phyloP scores from a whole-genome alignment of 2,888 invertebrate genomes.

The Protula sp. region DNA sequence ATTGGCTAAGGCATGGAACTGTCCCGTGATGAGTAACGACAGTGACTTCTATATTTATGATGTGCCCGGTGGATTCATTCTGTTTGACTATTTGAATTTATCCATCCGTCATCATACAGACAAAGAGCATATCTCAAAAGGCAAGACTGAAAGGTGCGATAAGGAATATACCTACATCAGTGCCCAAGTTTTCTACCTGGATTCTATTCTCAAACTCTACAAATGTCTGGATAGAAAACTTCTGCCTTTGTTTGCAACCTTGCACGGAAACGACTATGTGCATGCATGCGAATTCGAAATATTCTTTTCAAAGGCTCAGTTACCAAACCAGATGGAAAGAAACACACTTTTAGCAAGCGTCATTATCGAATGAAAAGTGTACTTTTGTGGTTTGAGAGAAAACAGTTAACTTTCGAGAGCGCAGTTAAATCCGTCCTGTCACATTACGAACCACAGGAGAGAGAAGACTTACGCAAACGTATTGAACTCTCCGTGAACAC shows the following conservation, averaged over 20 bases:
- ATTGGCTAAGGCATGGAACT: conserved; percentile 69
- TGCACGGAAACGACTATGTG: conserved; percentile 87
- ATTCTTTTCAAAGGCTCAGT: conserved; percentile 63
- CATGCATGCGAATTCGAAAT: conserved; percentile 61
- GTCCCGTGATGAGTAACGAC: conserved; percentile 86
- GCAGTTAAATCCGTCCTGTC: no score
- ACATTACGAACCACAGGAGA: no score
- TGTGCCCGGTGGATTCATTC: conserved; percentile 68
- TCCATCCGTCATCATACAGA: no score
- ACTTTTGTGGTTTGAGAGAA: no score
- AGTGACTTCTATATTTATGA: conserved; percentile 91
- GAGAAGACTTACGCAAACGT: no score
- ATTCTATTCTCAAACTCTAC: conserved; percentile 65
- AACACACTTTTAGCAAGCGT: no score
- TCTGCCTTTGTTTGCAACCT: conserved; percentile 73
- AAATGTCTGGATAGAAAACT: conserved; percentile 64
- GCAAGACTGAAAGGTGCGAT: conserved; percentile 1
- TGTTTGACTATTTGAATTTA: conserved; percentile 58
- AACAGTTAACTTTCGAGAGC: no score
- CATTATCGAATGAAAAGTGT: no score
- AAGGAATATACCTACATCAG: conserved; percentile 28
- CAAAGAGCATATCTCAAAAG: background rate
- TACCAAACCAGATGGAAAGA: conserved; percentile 62
- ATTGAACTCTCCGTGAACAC: no score
- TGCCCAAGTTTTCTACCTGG: conserved; percentile 64